Evolutionary conservation across 2,797 vertebrate species (phyloP), one percentile per base, ranked within the genome.

Genomic region (Dromococcyx pavoninus): DNA sequence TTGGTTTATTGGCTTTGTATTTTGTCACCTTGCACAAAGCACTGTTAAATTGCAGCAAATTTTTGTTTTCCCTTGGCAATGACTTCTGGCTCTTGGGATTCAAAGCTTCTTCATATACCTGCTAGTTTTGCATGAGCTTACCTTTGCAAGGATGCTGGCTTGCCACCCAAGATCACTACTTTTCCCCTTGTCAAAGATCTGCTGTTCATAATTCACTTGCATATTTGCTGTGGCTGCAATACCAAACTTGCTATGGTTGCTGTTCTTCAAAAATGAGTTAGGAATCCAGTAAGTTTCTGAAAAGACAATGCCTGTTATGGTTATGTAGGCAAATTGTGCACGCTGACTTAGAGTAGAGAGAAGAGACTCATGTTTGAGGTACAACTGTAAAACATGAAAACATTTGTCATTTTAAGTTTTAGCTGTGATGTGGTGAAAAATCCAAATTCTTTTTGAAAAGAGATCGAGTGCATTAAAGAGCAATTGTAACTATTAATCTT

Each of bases 61-160:
- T 81, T 96, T 97, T 96, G 72, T 96, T 97, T 97, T 94, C 61
- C 75, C 90, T 93, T 95, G 96, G 97, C 79, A 79, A 77, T 97
- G 96, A 86, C 70, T 96, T 95, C 87, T 93, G 85, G 67, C 94
- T 88, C 94, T 89, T 96, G 94, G 70, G 77, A 80, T 96, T 93
- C 53, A 71, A 92, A 97, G 97, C 95, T 97, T 98, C 96, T 94
- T 94, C 95, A 96, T 95, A 94, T 62, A 94, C 91, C 95, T 97
- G 97, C 97, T 97, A 93, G 91, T 97, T 75, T 95, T 98, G 98
- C 98, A 98, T 98, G 98, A 97, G 95, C 94, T 96, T 98, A 94
- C 97, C 88, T 97, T 97, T 96, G 97, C 97, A 76, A 97, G 88
- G 94, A 95, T 94, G 96, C 97, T 98, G 83, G 97, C 94, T 93